Evolutionary conservation across 2,797 vertebrate species (phyloP), one percentile per base, ranked within the genome.

Genomic region (Borostomias antarcticus): DNA sequence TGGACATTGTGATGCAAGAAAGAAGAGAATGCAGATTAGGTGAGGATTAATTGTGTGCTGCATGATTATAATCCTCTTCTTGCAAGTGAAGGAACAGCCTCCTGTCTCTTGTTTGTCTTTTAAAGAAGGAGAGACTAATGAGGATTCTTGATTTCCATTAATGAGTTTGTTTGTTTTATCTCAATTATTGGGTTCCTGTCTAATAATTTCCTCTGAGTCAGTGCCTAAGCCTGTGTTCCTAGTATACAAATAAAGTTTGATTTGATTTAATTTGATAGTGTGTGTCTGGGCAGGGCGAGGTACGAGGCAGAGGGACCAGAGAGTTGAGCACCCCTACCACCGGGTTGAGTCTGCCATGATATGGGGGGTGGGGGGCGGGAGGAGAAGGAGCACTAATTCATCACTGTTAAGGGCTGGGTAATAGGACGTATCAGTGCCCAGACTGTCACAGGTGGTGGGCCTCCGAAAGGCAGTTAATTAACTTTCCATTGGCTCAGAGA

Each of bases 401-500:
- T 92, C 89, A 89, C 82, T 82, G 82, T 82, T 81, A 79, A 82
- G 65, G 81, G 73, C 76, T 69, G 72, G 61, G 72, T 84, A 86
- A 82, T 78, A 75, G 70, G 76, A 74, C 64, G 32, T 40, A 32
- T 79, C 70, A 68, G 63, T 65, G 67, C 74, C 60, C 26, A 25
- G 52, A 64, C 84, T 78, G 83, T 87, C 84, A 82, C 72, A 45
- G 65, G 60, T 74, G 72, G 30, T 67, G 74, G 4, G 47, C 73
- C 80, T 82, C 74, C 68, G 68, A 82, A 69, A 83, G 78, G 73
- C 80, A 85, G 81, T 87, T 88, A 88, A 91, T 91, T 88, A 90
- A 86, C 85, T 89, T 84, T 82, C 76, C 75, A 75, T 82, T 47
- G 61, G 71, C 69, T 64, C 58, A 50, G 75, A 78, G 75, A 79